phyloP scores from a whole-genome alignment of 2,113 vertebrate species.

The Callopanchax toddi region DNA sequence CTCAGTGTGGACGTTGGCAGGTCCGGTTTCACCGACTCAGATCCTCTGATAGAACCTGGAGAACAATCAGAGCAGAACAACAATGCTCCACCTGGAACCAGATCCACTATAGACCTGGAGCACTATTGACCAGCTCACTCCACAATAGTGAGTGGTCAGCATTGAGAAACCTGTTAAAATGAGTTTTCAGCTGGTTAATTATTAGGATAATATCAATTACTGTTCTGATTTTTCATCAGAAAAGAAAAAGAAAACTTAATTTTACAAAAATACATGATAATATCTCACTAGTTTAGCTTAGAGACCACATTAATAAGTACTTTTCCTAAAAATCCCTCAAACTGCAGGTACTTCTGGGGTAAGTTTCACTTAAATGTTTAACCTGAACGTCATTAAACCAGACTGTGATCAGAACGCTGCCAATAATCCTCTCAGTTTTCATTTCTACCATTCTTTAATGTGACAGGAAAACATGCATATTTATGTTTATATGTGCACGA shows the following conservation, averaged over 20 bases:
- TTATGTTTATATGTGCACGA: not conserved
- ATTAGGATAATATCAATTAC: not conserved
- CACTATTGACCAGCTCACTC: not conserved
- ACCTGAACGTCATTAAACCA: not conserved
- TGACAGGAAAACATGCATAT: too few species aligned
- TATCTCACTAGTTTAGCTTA: too few species aligned
- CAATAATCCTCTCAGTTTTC: not conserved
- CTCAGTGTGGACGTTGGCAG: slow-evolving; percentile 31
- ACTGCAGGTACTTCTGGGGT: not conserved
- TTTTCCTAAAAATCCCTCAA: not conserved
- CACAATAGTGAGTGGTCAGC: not conserved
- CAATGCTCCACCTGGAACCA: slow-evolving; percentile 27
- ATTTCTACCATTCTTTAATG: too few species aligned
- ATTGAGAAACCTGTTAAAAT: not conserved
- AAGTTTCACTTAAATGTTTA: too few species aligned
- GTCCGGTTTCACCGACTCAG: slow-evolving; percentile 36
- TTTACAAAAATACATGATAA: too few species aligned
- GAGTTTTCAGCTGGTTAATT: not conserved
- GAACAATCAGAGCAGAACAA: slow-evolving; percentile 60
- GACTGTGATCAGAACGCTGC: not conserved
- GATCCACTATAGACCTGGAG: slow-evolving; percentile 8
- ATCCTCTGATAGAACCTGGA: slow-evolving; percentile 50
- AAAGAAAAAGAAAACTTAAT: too few species aligned
- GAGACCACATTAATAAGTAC: too few species aligned
- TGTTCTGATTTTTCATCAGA: not conserved